Percentiles rank a stretch among this genome's conserved stretches.
Evolutionary conservation across 2,113 vertebrate species (phyloP).

Genomic region (Gambusia affinis): DNA sequence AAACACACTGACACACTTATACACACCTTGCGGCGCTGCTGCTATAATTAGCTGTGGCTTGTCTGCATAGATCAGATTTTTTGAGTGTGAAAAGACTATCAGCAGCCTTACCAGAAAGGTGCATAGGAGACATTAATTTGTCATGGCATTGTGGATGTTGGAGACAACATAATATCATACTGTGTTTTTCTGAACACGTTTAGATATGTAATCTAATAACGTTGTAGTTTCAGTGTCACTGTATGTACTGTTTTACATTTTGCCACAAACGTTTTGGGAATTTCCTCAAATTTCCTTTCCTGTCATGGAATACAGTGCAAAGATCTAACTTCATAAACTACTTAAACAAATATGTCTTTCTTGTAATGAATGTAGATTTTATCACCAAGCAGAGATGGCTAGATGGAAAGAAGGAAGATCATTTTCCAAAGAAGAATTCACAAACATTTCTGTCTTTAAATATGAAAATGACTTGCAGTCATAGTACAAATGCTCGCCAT

Average conservation of each 20-base stretch:
- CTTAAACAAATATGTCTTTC: no score
- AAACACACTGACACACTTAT: slow-evolving; percentile 3
- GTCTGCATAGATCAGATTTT: slow-evolving; percentile 1
- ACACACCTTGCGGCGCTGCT: slow-evolving; percentile 1
- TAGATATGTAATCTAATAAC: neutral
- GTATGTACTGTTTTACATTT: neutral
- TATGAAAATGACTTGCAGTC: no score
- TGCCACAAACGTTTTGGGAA: no score
- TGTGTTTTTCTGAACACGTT: neutral
- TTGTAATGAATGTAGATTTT: no score
- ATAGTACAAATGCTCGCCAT: neutral
- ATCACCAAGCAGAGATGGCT: no score
- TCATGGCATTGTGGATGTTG: slow-evolving; percentile 13
- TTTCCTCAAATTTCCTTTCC: no score
- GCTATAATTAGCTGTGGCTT: slow-evolving; percentile 21
- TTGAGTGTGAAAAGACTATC: neutral
- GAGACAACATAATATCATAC: slow-evolving; percentile 37
- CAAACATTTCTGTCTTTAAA: no score
- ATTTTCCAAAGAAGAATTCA: no score
- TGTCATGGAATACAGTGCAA: neutral
- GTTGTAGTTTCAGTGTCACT: neutral
- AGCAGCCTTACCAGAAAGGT: neutral
- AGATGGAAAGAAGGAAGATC: no score
- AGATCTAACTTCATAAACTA: neutral
- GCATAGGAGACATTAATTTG: slow-evolving; percentile 21